Conservation (phyloP, 2,113 vertebrate genomes). For the Reinhardtius hippoglossoides region DNA sequence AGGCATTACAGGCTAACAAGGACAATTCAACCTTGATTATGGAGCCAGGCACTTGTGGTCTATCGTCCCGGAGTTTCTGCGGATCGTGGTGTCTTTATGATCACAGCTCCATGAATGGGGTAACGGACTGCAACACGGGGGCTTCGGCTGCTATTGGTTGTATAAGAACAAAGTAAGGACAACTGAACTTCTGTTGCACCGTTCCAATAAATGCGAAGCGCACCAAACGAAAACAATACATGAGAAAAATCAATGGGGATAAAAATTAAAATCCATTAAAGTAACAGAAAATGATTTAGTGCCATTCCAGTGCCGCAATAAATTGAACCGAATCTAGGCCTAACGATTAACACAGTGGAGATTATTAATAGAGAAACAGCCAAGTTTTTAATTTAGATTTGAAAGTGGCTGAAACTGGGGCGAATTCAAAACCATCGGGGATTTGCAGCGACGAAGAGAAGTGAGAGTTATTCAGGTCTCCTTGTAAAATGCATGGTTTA, state of each 20-base stretch:
- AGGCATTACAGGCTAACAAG: slow-evolving; percentile 28
- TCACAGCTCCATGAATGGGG: not conserved
- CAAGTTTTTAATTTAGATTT: not conserved
- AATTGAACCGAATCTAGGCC: not conserved
- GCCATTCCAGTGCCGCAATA: not conserved
- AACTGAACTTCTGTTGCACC: not conserved
- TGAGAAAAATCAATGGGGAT: not conserved
- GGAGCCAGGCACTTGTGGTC: slow-evolving; percentile 8
- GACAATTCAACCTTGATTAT: slow-evolving; percentile 41
- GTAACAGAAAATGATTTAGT: not conserved
- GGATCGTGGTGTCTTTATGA: slow-evolving; percentile 17
- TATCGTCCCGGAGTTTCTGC: not conserved
- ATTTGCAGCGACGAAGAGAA: not conserved
- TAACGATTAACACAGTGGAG: not conserved
- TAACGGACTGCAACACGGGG: not conserved
- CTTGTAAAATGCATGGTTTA: not conserved
- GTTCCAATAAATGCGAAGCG: not conserved
- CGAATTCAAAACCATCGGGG: not conserved
- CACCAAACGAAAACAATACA: not conserved
- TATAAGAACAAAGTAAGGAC: not conserved
- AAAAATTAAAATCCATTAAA: not conserved
- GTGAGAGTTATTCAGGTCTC: not conserved
- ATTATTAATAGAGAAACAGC: not conserved
- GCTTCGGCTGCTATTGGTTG: not conserved
- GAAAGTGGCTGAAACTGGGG: not conserved